Evolutionary conservation across 92 coral and sea anemone genomes (phyloP).

Genomic region (Phenganax stokvisi): DNA sequence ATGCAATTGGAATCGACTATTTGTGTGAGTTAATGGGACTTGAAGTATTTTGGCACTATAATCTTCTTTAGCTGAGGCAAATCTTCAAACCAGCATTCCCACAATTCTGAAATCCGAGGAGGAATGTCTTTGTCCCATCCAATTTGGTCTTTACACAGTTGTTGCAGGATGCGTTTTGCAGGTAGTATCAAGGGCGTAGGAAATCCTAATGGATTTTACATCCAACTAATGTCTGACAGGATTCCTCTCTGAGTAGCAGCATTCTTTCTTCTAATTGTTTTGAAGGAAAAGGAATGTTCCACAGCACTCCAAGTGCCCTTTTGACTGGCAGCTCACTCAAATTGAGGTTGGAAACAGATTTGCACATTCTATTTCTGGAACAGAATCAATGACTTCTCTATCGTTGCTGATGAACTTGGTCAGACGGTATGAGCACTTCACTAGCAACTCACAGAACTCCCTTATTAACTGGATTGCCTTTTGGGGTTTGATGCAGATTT

Average conservation of each 20-base stretch:
- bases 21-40: neutral
- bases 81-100: constrained; percentile 27
- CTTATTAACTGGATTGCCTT: neutral
- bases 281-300: constrained; percentile 24
- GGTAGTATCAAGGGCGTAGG: constrained; percentile 15
- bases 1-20: neutral
- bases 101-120: neutral
- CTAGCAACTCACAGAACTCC: constrained; percentile 12
- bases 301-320: constrained; percentile 13
- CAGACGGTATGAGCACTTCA: constrained; percentile 10
- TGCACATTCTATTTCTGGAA: constrained; percentile 16
- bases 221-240: constrained; percentile 34
- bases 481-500: neutral
- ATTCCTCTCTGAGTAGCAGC: constrained; percentile 35
- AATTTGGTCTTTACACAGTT: constrained; percentile 19
- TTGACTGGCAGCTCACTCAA: constrained; percentile 17
- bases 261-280: neutral
- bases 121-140: constrained; percentile 41
- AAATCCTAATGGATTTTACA: constrained; percentile 38
- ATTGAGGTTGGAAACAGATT: constrained; percentile 12
- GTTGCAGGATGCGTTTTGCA: constrained; percentile 26
- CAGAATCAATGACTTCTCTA: neutral
- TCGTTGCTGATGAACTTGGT: constrained; percentile 23
- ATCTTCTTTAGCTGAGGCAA: constrained; percentile 15
- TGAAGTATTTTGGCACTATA: constrained; percentile 11